Base-by-base conservation (phyloP, 2,797 vertebrate species). In the Prunella strophiata region DNA sequence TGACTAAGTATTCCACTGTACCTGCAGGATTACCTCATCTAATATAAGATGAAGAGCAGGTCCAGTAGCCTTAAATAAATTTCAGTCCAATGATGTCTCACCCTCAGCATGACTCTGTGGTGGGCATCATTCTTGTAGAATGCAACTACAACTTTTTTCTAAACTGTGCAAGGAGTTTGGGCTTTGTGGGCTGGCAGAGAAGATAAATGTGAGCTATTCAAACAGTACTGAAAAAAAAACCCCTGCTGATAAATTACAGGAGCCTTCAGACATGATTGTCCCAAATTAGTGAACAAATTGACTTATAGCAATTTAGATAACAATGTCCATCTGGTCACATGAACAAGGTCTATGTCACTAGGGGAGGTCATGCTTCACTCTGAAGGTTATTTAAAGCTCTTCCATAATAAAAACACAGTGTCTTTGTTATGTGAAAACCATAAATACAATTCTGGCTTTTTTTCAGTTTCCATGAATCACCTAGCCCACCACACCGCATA, bases 211-310 rank as follows among this genome's bases (percentile, higher is more conserved):
- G 32, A 52, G 55, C 51, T 70, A 30, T 74, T 62, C 43, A 93
- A 91, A 75, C 16, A 68, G 23, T 5, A 91, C 17, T 29, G 43
- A 61, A 84, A 91, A 85, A 88, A 76, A 68, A 77, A 1, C 8
- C 4, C 30, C 14, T 32, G 20, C 15, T 86, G 91, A 93, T 47
- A 85, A 40, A 19, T 83, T 81, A 79, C 86, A 92, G 88, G 30
- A 94, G 20, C 80, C 55, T 94, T 91, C 74, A 78, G 72, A 79
- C 9, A n/a, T n/a, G 36, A 62, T 72, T 85, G 59, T 68, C 55
- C 34, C 7, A 77, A 93, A 85, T 88, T 51, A 89, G 66, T 57
- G 86, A 91, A 85, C 19, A 94, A 94, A 89, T 72, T 74, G 42
- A 68, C 30, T 89, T 78, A 42, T 1, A 82, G 22, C 21, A 88